Conservation (phyloP, 2,113 vertebrate species). For the Chloropsis hardwickii region DNA sequence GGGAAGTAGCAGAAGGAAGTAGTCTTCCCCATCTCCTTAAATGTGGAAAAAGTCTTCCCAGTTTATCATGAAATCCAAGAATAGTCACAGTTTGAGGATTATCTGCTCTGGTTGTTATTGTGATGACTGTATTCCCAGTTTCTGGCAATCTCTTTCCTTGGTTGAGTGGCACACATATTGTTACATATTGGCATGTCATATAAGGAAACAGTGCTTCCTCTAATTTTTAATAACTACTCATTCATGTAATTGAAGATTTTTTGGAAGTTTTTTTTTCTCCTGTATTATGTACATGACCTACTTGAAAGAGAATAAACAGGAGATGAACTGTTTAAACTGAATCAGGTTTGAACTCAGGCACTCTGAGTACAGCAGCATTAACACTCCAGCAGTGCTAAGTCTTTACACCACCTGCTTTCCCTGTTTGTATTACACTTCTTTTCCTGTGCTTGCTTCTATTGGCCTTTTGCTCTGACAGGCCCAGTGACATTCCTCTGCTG, state of each 20-base stretch:
- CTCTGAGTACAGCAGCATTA: constrained; percentile 31
- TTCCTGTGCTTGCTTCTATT: constrained; percentile 12
- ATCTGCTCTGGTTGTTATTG: background rate
- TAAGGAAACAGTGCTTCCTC: background rate
- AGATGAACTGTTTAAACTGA: background rate
- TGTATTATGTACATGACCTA: background rate
- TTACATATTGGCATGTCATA: background rate
- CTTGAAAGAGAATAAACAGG: background rate
- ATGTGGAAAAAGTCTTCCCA: background rate
- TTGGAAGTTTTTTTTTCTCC: background rate
- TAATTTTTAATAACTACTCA: background rate
- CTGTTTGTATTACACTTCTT: constrained; percentile 32
- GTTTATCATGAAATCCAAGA: background rate
- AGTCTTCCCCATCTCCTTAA: background rate
- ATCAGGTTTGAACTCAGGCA: background rate
- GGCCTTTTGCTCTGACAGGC: constrained; percentile 9
- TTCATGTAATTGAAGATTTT: background rate
- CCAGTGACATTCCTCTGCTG: background rate
- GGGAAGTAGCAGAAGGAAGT: background rate
- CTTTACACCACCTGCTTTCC: constrained; percentile 48
- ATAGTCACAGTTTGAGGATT: background rate
- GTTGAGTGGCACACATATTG: background rate
- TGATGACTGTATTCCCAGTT: background rate
- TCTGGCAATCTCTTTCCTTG: background rate
- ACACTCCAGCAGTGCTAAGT: constrained; percentile 59